phyloP scores from a whole-genome alignment of 2,113 vertebrate genomes.

The Eira barbara region DNA sequence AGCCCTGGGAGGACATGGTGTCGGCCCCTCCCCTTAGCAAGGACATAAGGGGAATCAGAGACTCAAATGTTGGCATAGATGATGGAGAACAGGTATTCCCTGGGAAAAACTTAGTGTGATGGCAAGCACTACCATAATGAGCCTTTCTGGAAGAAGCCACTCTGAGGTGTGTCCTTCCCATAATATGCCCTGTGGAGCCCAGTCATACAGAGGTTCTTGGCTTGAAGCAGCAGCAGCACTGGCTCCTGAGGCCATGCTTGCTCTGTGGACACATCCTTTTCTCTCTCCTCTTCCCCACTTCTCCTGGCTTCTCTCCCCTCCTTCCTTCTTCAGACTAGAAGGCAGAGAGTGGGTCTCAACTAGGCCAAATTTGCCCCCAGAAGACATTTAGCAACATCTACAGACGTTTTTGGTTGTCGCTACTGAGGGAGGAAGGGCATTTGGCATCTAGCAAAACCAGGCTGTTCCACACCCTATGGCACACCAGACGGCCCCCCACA shows the following conservation, averaged over 20 bases:
- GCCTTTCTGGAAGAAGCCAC: not conserved
- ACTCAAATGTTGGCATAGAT: not conserved
- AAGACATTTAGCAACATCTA: not conserved
- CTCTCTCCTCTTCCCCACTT: rapidly evolving
- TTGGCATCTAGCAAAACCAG: too few relatives aligned
- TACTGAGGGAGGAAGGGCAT: not conserved
- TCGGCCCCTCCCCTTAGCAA: too few relatives aligned
- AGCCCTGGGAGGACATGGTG: rapidly evolving
- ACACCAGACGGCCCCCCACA: not conserved
- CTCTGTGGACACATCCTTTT: rapidly evolving
- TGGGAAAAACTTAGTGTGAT: not conserved
- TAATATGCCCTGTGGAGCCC: not conserved
- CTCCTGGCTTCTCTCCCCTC: not conserved
- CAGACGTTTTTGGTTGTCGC: not conserved
- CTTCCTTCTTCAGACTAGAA: not conserved
- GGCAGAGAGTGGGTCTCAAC: not conserved
- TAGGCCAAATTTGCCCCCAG: too few relatives aligned
- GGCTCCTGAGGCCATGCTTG: rapidly evolving
- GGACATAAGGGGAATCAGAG: not conserved
- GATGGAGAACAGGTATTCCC: not conserved
- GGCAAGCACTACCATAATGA: rapidly evolving
- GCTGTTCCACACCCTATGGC: not conserved
- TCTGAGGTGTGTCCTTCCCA: too few relatives aligned
- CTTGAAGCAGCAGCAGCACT: rapidly evolving
- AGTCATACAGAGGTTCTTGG: not conserved